phyloP scores from a whole-genome alignment of 2,113 vertebrate species.

The Sander lucioperca region DNA sequence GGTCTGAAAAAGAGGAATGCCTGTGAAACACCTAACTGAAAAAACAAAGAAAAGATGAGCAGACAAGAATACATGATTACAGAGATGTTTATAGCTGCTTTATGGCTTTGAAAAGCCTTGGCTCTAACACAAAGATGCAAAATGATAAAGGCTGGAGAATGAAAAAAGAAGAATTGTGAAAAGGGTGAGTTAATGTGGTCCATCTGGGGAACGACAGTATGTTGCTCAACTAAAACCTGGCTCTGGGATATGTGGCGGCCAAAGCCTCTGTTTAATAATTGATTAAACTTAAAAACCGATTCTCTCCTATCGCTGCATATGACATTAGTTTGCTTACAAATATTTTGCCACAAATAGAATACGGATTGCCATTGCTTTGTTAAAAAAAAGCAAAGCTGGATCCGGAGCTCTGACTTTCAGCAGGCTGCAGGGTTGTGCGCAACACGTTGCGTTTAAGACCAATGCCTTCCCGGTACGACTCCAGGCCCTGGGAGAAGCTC shows the following conservation, averaged over 20 bases:
- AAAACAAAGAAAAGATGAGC: constrained; percentile 45
- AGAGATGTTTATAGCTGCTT: constrained; percentile 60
- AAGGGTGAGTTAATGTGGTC: constrained; percentile 72
- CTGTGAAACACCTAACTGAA: constrained; percentile 43
- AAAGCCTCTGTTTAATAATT: constrained; percentile 68
- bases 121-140: constrained; percentile 71
- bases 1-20: constrained; percentile 20
- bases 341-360: constrained; percentile 68
- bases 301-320: constrained; percentile 51
- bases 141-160: constrained; percentile 74
- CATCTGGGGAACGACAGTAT: constrained; percentile 67
- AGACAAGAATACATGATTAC: constrained; percentile 32
- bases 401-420: constrained; percentile 53
- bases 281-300: constrained; percentile 67
- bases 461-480: constrained; percentile 47
- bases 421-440: constrained; percentile 33
- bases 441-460: constrained; percentile 10
- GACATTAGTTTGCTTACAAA: constrained; percentile 71
- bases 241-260: constrained; percentile 57
- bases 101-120: constrained; percentile 57
- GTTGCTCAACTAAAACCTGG: constrained; percentile 69
- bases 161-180: constrained; percentile 70
- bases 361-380: constrained; percentile 50
- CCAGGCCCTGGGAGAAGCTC: constrained; percentile 29
- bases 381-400: constrained; percentile 28